Evolutionary conservation across 1,140 invertebrate genomes (phyloP).

Genomic region (Ceratosolen solmsi): DNA sequence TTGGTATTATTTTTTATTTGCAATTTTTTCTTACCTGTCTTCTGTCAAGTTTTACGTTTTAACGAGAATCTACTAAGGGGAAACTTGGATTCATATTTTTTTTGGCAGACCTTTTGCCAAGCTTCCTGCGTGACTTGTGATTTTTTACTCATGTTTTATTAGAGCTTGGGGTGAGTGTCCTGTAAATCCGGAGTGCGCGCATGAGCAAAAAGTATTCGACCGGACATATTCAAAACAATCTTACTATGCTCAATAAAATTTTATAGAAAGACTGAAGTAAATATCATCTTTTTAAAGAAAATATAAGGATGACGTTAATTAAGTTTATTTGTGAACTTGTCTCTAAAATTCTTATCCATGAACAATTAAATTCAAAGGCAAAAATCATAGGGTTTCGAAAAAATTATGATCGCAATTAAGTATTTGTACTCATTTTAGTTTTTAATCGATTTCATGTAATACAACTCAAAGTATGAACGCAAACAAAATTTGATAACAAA

Average conservation of each 20-base stretch:
- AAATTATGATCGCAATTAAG: too few relatives aligned
- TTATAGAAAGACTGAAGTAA: not conserved
- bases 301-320: too few relatives aligned
- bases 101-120: not conserved
- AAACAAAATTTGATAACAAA: too few relatives aligned
- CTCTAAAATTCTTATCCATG: too few relatives aligned
- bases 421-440: too few relatives aligned
- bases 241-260: not conserved
- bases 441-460: too few relatives aligned
- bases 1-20: not conserved
- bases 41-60: constrained; percentile 12
- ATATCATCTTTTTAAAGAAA: not conserved
- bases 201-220: not conserved
- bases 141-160: not conserved
- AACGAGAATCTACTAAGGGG: constrained; percentile 22
- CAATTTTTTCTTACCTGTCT: not conserved
- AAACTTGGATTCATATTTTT: constrained; percentile 3
- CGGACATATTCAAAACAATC: constrained; percentile 13
- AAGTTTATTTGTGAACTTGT: too few relatives aligned
- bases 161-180: constrained; percentile 25
- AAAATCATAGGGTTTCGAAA: too few relatives aligned
- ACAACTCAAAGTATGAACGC: too few relatives aligned
- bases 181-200: not conserved
- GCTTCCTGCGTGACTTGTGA: constrained; percentile 9
- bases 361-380: too few relatives aligned